Conservation (phyloP, 2,113 vertebrate genomes). For the Heliornis fulica region DNA sequence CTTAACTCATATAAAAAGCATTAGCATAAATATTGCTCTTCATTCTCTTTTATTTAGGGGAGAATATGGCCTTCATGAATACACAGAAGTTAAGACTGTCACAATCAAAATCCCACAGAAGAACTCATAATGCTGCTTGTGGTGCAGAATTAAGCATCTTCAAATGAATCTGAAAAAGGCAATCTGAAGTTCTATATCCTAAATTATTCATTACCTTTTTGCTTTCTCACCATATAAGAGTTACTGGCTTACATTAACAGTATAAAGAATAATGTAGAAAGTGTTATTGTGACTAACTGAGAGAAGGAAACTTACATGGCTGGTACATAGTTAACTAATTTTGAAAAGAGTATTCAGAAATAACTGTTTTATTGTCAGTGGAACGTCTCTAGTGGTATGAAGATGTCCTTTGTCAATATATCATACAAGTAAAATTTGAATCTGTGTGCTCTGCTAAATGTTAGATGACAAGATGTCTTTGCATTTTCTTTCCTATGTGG, state of each 20-base stretch:
- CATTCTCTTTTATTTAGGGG: constrained; percentile 72
- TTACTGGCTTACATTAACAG: constrained; percentile 4
- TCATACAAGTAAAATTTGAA: neutral
- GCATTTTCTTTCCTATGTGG: neutral
- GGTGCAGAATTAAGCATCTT: neutral
- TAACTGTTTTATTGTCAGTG: neutral
- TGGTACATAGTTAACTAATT: neutral
- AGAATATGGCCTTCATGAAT: constrained; percentile 86
- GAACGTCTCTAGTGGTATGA: neutral
- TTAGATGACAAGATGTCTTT: neutral
- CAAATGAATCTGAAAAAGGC: neutral
- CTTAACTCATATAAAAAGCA: neutral
- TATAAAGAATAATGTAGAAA: neutral
- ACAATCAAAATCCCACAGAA: constrained; percentile 88
- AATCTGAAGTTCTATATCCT: neutral
- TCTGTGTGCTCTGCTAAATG: neutral
- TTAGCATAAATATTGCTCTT: neutral
- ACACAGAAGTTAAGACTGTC: constrained; percentile 88
- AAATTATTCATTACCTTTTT: neutral
- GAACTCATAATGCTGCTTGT: constrained; percentile 76
- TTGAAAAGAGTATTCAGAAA: neutral
- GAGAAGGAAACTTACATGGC: neutral
- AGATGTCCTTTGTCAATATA: neutral
- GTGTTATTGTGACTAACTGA: neutral
- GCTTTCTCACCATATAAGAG: neutral